Evolutionary conservation across 1,140 invertebrate genomes (phyloP).

Genomic region (Aphelenchoides fujianensis): DNA sequence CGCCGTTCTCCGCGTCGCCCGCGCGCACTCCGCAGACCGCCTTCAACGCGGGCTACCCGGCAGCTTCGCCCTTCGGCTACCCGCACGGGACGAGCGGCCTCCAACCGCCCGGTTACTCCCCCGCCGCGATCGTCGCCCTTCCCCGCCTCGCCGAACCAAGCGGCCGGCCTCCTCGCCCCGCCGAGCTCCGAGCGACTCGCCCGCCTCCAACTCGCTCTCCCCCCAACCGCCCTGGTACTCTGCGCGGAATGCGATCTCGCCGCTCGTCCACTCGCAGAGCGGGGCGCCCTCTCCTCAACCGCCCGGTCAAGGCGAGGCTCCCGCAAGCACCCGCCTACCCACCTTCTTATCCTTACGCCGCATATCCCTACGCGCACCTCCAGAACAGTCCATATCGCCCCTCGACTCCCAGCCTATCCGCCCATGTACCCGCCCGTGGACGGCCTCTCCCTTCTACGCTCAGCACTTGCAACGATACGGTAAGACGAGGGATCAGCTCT

Average conservation of each 20-base stretch:
- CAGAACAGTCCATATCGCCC: not conserved
- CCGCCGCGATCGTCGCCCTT: not conserved
- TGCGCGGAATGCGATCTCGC: not conserved
- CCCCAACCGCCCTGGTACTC: not conserved
- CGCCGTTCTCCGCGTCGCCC: not conserved
- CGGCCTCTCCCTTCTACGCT: no score
- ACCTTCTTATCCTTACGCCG: slow-evolving; percentile 5
- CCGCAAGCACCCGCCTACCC: not conserved
- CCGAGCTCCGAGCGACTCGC: not conserved
- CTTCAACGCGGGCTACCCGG: not conserved
- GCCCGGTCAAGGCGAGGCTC: not conserved
- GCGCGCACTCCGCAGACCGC: not conserved
- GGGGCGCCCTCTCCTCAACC: not conserved
- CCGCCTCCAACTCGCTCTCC: not conserved
- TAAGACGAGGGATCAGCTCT: no score
- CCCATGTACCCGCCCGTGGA: no score
- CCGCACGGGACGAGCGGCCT: not conserved
- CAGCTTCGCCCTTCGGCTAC: not conserved
- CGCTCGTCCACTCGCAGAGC: not conserved
- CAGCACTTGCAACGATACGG: no score
- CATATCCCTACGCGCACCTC: not conserved
- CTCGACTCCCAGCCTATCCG: no score
- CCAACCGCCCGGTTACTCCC: not conserved
- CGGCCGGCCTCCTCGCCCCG: not conserved
- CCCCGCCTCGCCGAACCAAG: not conserved